Conservation (phyloP, 2,888 invertebrate species). For the Digitonthophagus gazella region DNA sequence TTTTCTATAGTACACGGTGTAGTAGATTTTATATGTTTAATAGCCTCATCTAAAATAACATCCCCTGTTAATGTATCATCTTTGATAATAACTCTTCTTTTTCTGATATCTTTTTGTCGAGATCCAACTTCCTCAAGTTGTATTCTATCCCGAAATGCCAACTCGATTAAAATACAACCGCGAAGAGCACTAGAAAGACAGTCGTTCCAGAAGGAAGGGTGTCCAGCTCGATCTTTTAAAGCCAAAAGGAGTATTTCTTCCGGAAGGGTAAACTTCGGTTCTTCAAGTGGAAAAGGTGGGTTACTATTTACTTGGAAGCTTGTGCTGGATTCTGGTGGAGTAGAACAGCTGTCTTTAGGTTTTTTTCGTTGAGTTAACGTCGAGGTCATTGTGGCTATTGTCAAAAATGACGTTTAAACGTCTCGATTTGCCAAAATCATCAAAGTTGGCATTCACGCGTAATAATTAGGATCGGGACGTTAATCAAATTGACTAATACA, state of each 20-base stretch:
- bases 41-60: slow-evolving; percentile 83
- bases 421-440: neutral
- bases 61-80: slow-evolving; percentile 90
- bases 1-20: slow-evolving; percentile 91
- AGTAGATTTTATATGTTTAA: slow-evolving; percentile 92
- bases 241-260: slow-evolving; percentile 97
- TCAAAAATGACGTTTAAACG: neutral
- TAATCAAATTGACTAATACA: neutral
- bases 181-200: slow-evolving; percentile 95
- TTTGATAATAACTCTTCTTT: slow-evolving; percentile 73
- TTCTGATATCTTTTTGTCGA: slow-evolving; percentile 80
- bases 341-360: slow-evolving; percentile 1
- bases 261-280: slow-evolving; percentile 95
- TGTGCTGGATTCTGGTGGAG: neutral
- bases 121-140: slow-evolving; percentile 92
- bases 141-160: slow-evolving; percentile 84
- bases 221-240: slow-evolving; percentile 98
- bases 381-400: neutral
- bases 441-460: neutral
- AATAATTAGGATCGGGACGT: neutral
- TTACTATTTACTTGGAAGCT: slow-evolving; percentile 55
- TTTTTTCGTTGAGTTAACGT: slow-evolving; percentile 22
- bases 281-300: slow-evolving; percentile 54
- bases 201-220: slow-evolving; percentile 98
- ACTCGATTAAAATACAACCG: slow-evolving; percentile 92